Evolutionary conservation across 2,113 vertebrate species (phyloP), one percentile per base, ranked within the genome.

Genomic region (Scopus umbretta): DNA sequence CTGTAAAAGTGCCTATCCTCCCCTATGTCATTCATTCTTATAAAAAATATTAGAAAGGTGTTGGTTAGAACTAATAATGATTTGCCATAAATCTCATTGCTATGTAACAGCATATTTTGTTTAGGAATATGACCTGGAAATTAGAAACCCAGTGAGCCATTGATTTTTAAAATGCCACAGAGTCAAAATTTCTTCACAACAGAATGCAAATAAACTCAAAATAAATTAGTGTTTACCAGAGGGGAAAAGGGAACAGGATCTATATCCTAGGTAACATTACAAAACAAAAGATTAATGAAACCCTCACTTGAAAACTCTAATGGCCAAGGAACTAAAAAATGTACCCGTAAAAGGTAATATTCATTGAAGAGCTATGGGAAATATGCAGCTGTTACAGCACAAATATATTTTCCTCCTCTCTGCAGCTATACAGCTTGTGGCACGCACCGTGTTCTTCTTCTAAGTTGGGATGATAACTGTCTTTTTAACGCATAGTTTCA

Each of bases 271-370:
- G 53, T 53, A 85, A 29, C 53, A 30, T n/a, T 65, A 65, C 32
- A 40, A 63, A 96, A 45, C 27, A 68, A 67, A 86, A 96, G 86
- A 97, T 95, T 88, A 91, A 91, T 86, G 74, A 93, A 97, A 68
- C 38, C 11, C 27, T 73, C 53, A 29, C 49, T 91, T 80, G 68
- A 92, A 81, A 92, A 75, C 50, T 84, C 45, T 25, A 89, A 71
- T n/a, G 78, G 43, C 36, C 76, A 68, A 62, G 18, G 30, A 74
- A 27, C n/a, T 47, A 85, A 87, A 87, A 73, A 56, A 63, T 29
- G 42, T 67, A 36, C 67, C 82, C 0, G 0, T 61, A 82, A 67
- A 92, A 91, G 38, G 49, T 27, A 42, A 49, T 62, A 59, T 70
- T 66, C 92, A 92, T 73, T 53, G 85, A 30, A 76, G 62, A 52